Evolutionary conservation across 2,113 vertebrate species (phyloP).

Genomic region (Phaethon lepturus): DNA sequence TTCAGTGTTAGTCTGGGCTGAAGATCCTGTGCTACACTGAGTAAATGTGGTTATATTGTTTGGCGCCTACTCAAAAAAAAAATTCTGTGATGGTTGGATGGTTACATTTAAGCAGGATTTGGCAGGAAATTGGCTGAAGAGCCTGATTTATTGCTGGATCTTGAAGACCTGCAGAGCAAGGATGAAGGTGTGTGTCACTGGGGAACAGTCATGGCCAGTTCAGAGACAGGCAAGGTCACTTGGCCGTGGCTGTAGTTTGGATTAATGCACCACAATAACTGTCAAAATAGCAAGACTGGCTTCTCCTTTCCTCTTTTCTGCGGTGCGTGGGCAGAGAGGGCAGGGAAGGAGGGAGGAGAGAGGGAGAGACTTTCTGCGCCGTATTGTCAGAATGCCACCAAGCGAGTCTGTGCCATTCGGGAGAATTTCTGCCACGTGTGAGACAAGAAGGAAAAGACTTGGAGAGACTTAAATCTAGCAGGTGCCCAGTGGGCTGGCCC

Average conservation of each 20-base stretch:
- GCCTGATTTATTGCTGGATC: not conserved
- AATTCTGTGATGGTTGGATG: fast-evolving
- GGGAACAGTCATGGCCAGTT: not conserved
- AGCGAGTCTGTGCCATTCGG: not conserved
- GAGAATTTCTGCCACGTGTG: not conserved
- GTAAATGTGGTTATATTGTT: not conserved
- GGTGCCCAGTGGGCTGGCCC: not conserved
- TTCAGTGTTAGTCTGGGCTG: not conserved
- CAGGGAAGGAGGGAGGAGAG: not conserved
- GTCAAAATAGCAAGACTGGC: not conserved
- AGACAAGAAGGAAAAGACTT: not conserved
- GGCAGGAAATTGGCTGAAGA: not conserved
- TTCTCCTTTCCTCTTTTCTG: not conserved
- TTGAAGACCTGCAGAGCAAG: not conserved
- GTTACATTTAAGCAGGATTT: not conserved
- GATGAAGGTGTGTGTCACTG: not conserved
- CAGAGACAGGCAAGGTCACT: not conserved
- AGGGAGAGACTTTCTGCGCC: not conserved
- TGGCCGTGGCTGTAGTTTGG: not conserved
- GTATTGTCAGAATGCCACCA: fast-evolving
- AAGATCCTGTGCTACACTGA: fast-evolving
- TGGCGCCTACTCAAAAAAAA: not conserved
- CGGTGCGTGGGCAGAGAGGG: not conserved
- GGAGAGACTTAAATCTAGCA: not conserved
- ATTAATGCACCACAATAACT: not conserved